phyloP scores from a whole-genome alignment of 2,888 invertebrate genomes.

The Cephus pygmeus region DNA sequence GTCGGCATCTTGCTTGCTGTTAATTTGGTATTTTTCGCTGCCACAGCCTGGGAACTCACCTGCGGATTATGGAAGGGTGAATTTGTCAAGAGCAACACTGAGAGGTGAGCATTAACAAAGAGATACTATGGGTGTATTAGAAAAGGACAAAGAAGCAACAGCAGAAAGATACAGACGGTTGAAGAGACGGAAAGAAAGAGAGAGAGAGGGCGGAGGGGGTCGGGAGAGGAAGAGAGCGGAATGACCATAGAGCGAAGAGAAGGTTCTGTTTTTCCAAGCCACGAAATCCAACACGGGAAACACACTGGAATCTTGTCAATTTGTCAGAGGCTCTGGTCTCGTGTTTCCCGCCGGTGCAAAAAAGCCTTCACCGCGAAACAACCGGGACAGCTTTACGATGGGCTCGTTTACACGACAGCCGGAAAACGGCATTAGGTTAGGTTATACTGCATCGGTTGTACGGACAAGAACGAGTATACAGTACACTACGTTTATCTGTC shows the following conservation, averaged over 20 bases:
- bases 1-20: conserved; percentile 82
- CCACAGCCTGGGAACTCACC: conserved; percentile 85
- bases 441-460: no score
- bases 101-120: conserved; percentile 68
- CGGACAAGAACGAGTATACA: no score
- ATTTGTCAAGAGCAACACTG: conserved; percentile 86
- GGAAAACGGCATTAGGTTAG: no score
- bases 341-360: not conserved
- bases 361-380: not conserved
- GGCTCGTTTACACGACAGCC: no score
- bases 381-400: conserved; percentile 2
- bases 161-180: no score
- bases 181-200: no score
- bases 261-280: not conserved
- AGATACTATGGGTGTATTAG: not conserved
- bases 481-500: no score
- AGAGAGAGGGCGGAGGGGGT: no score
- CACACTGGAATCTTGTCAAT: conserved; percentile 2
- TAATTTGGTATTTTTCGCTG: conserved; percentile 82
- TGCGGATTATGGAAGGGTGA: conserved; percentile 91
- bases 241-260: no score
- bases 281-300: not conserved
- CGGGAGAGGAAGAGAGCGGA: no score
- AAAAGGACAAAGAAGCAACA: no score
- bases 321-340: not conserved